Evolutionary conservation across 2,797 vertebrate species (phyloP).

Genomic region (Girardinus metallicus): DNA sequence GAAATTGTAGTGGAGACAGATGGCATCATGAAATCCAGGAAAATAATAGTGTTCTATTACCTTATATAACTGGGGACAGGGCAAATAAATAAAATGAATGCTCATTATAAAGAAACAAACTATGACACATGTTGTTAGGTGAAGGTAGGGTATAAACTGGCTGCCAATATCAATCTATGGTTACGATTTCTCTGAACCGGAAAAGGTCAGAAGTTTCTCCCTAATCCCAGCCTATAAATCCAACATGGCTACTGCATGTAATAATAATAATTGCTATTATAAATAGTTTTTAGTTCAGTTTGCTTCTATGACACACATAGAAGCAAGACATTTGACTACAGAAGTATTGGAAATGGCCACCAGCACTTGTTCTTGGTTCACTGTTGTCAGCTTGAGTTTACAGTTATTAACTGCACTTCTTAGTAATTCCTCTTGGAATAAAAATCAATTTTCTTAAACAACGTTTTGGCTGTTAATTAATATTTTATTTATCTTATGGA

Average conservation of each 20-base stretch:
- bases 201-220: too few relatives aligned
- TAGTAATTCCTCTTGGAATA: too few relatives aligned
- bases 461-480: not conserved
- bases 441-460: not conserved
- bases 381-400: not conserved
- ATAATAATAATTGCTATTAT: not conserved
- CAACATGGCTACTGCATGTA: not conserved
- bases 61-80: not conserved
- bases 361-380: not conserved
- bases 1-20: slow-evolving; percentile 6
- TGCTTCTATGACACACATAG: not conserved
- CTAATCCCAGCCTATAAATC: not conserved
- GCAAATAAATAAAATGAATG: not conserved
- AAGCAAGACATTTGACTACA: too few relatives aligned
- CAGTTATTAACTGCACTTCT: not conserved
- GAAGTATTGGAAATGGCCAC: not conserved
- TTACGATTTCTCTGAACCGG: not conserved
- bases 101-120: not conserved
- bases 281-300: not conserved
- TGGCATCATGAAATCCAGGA: slow-evolving; percentile 13
- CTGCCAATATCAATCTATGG: not conserved
- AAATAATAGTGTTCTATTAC: not conserved
- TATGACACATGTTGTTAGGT: not conserved
- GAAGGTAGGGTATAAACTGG: not conserved
- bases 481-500: not conserved